Base-by-base conservation (phyloP, 2,113 vertebrate species). In the Neodon shergylaensis region DNA sequence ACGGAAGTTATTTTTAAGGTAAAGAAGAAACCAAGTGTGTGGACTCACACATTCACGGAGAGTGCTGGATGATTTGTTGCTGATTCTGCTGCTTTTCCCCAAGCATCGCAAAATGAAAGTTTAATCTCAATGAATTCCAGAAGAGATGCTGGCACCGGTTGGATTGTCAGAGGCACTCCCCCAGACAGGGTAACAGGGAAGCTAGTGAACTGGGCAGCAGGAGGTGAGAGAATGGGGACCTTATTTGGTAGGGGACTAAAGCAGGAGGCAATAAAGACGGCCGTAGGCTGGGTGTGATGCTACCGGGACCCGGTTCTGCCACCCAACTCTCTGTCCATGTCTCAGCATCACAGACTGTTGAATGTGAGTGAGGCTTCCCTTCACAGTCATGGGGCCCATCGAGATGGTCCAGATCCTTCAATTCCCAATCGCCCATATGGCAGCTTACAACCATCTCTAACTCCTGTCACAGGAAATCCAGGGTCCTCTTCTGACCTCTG, bases 151-250 rank as follows among this genome's bases (percentile, higher is more conserved):
- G 49, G 49, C 49, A 0, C 21, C 6, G 52, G 44, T 44, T 14
- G 33, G 63, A 44, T 16, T n/a, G 26, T n/a, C n/a, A 28, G 3
- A 1, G 31, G 17, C 65, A 24, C 19, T 77, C 26, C 33, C 21
- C 42, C 65, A 65, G 74, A 54, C 2, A 61, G 44, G 81, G 52
- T 16, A 54, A 52, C 49, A 36, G 26, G 36, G 44, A 47, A 70
- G 28, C 1, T 3, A 6, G 8, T 39, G 61, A 22, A 14, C 8
- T 63, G 11, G 26, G 10, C 14, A n/a, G 14, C 5, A 6, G 7
- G 49, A 70, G 22, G 92, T 36, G 44, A 49, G 31, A 86, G 42
- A 52, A 1, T 47, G 33, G 1, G 31, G 49, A 14, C 73, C 6
- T 87, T 44, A 11, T 24, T 44, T 44, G 78, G 52, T 14, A 79